Conservation (phyloP, 2,888 invertebrate genomes). For the Melinaea marsaeus region DNA sequence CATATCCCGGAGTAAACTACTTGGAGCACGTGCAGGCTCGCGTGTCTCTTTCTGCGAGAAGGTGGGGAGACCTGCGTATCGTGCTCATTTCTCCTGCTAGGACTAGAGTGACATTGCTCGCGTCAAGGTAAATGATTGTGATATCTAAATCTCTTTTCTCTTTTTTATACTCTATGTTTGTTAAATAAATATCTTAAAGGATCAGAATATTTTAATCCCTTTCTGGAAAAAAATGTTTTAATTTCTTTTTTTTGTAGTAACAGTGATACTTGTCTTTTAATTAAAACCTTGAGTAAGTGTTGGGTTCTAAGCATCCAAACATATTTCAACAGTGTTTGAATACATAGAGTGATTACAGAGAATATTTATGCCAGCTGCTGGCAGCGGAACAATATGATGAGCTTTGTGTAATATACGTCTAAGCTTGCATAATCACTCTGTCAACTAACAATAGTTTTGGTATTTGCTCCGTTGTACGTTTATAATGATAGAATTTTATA, state of each 20-base stretch:
- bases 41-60: constrained; percentile 90
- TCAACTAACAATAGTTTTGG: neutral
- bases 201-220: too few relatives aligned
- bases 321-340: neutral
- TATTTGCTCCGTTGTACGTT: neutral
- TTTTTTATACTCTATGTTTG: too few relatives aligned
- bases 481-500: too few relatives aligned
- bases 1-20: constrained; percentile 93
- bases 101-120: constrained; percentile 92
- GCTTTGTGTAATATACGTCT: neutral
- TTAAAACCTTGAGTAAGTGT: neutral
- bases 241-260: neutral
- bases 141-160: too few relatives aligned
- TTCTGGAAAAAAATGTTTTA: constrained; percentile 38
- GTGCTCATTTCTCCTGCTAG: constrained; percentile 94
- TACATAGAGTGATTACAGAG: constrained; percentile 1
- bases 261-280: too few relatives aligned
- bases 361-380: neutral
- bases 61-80: constrained; percentile 96
- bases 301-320: too few relatives aligned
- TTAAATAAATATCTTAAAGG: too few relatives aligned
- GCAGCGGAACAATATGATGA: neutral
- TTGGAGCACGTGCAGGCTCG: constrained; percentile 98
- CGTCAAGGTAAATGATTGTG: constrained; percentile 78
- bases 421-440: constrained; percentile 1